phyloP scores from a whole-genome alignment of 2,113 vertebrate species.

The Sula dactylatra region DNA sequence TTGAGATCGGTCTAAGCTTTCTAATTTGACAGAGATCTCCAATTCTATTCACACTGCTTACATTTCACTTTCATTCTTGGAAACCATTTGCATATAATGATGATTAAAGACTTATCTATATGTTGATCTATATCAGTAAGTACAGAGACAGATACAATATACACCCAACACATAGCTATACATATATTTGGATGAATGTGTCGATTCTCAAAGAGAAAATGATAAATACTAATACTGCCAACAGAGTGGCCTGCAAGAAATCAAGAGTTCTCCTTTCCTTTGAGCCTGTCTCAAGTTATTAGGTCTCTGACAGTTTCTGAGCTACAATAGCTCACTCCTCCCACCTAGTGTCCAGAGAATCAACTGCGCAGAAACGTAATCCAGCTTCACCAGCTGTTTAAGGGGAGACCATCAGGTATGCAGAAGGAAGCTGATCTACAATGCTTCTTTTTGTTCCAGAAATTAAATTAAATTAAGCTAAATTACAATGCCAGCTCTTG shows the following conservation, averaged over 20 bases:
- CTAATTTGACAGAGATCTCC: background rate
- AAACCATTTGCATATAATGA: background rate
- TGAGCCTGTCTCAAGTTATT: background rate
- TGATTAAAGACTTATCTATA: background rate
- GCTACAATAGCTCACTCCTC: conserved; percentile 22
- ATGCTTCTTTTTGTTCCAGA: background rate
- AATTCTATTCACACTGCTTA: background rate
- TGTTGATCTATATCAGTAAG: background rate
- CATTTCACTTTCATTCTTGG: background rate
- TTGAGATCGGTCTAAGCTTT: background rate
- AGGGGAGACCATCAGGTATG: background rate
- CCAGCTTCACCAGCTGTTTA: background rate
- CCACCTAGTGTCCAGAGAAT: conserved; percentile 44
- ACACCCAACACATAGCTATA: background rate
- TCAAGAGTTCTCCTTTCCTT: background rate
- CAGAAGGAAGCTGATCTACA: background rate
- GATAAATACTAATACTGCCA: background rate
- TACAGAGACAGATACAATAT: background rate
- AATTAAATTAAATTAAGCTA: background rate
- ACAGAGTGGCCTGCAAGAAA: background rate
- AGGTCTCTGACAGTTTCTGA: background rate
- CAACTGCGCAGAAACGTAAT: background rate
- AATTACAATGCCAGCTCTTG: background rate
- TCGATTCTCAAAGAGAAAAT: background rate
- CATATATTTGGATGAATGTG: background rate